A percentile compares a stretch with the other conserved stretches of the same genome.
Evolutionary conservation across 2,113 vertebrate species (phyloP).

Genomic region (Phylloscopus whistleri): DNA sequence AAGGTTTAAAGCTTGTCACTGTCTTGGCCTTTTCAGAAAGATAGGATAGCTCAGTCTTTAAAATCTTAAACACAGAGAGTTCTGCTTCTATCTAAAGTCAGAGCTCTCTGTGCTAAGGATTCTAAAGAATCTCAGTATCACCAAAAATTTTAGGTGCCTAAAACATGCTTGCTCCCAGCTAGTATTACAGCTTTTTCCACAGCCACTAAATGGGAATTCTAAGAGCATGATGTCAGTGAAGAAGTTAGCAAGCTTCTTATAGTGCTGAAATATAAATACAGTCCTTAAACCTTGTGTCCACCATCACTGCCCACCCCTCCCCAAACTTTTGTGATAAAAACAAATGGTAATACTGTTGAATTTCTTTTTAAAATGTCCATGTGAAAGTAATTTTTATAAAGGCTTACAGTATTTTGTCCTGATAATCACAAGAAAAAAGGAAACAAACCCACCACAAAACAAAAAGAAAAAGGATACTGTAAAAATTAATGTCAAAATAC

Average conservation of each 20-base stretch:
- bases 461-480: neutral
- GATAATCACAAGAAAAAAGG: neutral
- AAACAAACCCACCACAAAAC: neutral
- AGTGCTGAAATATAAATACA: neutral
- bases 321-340: neutral
- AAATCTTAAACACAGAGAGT: neutral
- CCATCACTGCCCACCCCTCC: neutral
- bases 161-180: rapidly evolving
- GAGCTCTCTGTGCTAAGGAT: neutral
- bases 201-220: neutral
- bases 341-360: neutral
- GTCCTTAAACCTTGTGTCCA: neutral
- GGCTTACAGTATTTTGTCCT: neutral
- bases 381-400: neutral
- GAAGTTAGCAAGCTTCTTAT: neutral
- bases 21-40: neutral
- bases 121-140: neutral
- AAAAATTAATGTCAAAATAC: neutral
- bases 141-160: neutral
- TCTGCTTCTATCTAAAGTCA: neutral
- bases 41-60: neutral
- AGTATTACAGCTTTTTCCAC: neutral
- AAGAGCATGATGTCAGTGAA: neutral
- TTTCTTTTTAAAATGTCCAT: neutral
- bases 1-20: neutral